Evolutionary conservation across 2,888 invertebrate species (phyloP).

Genomic region (Amiota communis): DNA sequence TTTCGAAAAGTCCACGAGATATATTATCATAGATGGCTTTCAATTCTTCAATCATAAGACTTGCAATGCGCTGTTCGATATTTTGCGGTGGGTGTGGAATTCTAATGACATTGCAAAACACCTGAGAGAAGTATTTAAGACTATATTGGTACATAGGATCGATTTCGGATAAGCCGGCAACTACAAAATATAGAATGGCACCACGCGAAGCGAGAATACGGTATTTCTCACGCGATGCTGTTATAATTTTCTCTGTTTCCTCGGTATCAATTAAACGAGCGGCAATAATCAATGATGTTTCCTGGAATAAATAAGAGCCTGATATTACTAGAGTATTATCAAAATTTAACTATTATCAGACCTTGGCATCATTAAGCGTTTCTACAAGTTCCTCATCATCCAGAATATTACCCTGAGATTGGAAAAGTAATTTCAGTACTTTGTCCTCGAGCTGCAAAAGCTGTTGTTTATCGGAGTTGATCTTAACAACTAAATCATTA

Average conservation of each 20-base stretch:
- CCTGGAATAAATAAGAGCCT: slow-evolving; percentile 73
- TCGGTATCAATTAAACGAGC: slow-evolving; percentile 90
- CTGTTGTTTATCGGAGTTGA: slow-evolving; percentile 89
- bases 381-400: slow-evolving; percentile 95
- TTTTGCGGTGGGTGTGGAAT: slow-evolving; percentile 80
- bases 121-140: slow-evolving; percentile 86
- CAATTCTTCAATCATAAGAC: slow-evolving; percentile 84
- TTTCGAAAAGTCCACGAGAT: slow-evolving; percentile 91
- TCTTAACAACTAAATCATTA: slow-evolving; percentile 87
- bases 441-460: slow-evolving; percentile 91
- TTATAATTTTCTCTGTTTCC: slow-evolving; percentile 89
- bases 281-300: slow-evolving; percentile 92
- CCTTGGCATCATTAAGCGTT: slow-evolving; percentile 75
- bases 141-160: slow-evolving; percentile 98
- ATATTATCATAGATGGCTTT: slow-evolving; percentile 89
- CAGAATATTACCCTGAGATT: slow-evolving; percentile 90
- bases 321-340: neutral
- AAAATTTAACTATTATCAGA: slow-evolving; percentile 31
- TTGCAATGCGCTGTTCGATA: slow-evolving; percentile 80
- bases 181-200: slow-evolving; percentile 91
- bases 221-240: slow-evolving; percentile 89
- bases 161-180: slow-evolving; percentile 89
- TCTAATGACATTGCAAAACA: slow-evolving; percentile 87
- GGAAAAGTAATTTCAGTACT: slow-evolving; percentile 86
- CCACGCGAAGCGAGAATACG: slow-evolving; percentile 89